Percentiles rank a stretch among this genome's conserved stretches.
phyloP scores from a whole-genome alignment of 2,797 vertebrate species.

The Poecilia picta region DNA sequence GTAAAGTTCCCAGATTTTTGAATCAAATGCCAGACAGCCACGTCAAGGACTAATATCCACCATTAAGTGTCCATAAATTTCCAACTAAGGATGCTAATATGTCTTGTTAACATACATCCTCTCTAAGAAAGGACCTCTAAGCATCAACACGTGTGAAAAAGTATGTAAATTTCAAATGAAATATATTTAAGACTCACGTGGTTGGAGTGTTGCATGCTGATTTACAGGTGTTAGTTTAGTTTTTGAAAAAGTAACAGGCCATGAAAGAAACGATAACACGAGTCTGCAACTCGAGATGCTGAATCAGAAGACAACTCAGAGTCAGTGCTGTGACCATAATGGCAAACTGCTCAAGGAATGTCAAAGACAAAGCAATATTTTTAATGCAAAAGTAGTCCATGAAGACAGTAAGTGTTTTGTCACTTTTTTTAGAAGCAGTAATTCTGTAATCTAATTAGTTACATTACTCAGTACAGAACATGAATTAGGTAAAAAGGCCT shows the following conservation, averaged over 20 bases:
- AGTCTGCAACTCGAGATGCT: neutral
- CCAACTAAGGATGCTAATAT: neutral
- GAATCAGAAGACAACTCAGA: neutral
- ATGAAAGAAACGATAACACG: neutral
- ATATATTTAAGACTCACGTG: neutral
- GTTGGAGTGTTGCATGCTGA: neutral
- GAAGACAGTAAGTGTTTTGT: neutral
- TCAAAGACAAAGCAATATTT: neutral
- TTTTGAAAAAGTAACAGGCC: neutral
- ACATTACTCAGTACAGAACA: neutral
- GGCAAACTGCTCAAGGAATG: neutral
- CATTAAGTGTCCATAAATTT: neutral
- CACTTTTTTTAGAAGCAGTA: neutral
- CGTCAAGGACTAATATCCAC: too few species aligned
- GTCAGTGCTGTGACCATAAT: neutral
- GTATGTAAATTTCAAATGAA: too few species aligned
- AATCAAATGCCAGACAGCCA: too few species aligned
- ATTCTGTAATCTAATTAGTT: neutral
- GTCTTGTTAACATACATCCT: too few species aligned
- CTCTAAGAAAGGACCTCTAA: too few species aligned
- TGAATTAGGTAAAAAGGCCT: slow-evolving; percentile 1
- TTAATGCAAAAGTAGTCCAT: neutral
- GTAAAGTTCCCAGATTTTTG: too few species aligned
- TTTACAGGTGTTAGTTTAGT: neutral
- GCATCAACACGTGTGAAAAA: too few species aligned